Evolutionary conservation across 2,888 invertebrate genomes (phyloP).

Genomic region (Gastracanthus pulcherrimus): DNA sequence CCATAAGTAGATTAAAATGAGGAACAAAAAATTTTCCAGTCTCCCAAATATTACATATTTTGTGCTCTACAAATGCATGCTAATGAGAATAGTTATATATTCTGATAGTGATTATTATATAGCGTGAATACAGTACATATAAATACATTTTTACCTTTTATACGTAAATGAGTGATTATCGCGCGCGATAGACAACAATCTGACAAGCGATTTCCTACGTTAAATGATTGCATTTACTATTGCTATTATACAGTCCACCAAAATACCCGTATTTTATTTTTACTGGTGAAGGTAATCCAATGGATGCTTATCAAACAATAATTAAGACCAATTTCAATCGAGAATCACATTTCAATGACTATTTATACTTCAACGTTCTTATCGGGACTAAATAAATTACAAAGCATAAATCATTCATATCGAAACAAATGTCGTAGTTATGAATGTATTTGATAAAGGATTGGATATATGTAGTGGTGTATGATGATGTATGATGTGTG

Average conservation of each 20-base stretch:
- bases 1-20: no score
- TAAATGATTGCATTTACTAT: not conserved
- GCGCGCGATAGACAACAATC: not conserved
- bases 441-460: not conserved
- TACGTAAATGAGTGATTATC: not conserved
- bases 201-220: not conserved
- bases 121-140: not conserved
- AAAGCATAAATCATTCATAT: not conserved
- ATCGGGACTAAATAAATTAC: not conserved
- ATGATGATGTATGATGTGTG: not conserved
- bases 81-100: not conserved
- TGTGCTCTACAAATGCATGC: no score
- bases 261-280: no score
- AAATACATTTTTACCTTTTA: not conserved
- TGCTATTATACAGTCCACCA: no score
- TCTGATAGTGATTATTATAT: not conserved
- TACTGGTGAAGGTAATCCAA: no score
- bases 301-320: not conserved
- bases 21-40: no score
- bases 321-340: not conserved
- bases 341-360: not conserved
- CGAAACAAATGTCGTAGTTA: not conserved
- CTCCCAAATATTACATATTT: not conserved
- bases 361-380: not conserved
- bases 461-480: not conserved